Base-by-base conservation (phyloP, 2,888 invertebrate genomes). In the Gastracanthus pulcherrimus region DNA sequence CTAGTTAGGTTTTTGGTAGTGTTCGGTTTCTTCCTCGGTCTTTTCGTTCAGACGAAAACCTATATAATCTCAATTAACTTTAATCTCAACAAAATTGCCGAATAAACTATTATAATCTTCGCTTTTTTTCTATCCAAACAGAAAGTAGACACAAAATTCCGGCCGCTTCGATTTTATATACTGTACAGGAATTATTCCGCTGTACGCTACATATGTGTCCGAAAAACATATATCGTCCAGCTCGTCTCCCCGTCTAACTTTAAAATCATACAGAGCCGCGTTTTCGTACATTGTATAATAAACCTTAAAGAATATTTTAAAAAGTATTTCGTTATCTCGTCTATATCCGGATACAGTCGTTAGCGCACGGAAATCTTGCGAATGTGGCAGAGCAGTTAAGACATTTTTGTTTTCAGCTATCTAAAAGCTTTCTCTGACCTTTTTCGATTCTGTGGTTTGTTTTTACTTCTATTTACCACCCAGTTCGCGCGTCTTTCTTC, bases 341-440 rank as follows among this genome's bases (percentile, higher is more conserved):
- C 36, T 48, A 23, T 55, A 26, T 7, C 23, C 36, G 16, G 23
- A 26, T n/a, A 11, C 16, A 45, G n/a, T 16, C 31, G 26, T 38
- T 23, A 0, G 23, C 2, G 13, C 4, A n/a, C 62, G 62, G 23
- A 11, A 45, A 19, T 41, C 75, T 78, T 82, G 74, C 81, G 69
- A 82, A 82, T 82, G 70, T 70, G 81, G 70, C 81, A 75, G 78
- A 74, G 31, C 23, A 58, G 29, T 45, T 60, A 60, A 66, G 67
- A 79, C 31, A 55, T 64, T 71, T 13, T 19, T 16, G 41, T 36
- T 76, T 58, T 26, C 31, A 3, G 62, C 62, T 29, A 60, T n/a
- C 55, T 55, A 55, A n/a, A n/a, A 55, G 26, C 26, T 51, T 38
- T 36, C 36, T 55, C 55, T 31, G 31, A 31, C 2, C 55, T 55